phyloP scores from a whole-genome alignment of 2,113 vertebrate genomes.

The Oenanthe oenanthe region DNA sequence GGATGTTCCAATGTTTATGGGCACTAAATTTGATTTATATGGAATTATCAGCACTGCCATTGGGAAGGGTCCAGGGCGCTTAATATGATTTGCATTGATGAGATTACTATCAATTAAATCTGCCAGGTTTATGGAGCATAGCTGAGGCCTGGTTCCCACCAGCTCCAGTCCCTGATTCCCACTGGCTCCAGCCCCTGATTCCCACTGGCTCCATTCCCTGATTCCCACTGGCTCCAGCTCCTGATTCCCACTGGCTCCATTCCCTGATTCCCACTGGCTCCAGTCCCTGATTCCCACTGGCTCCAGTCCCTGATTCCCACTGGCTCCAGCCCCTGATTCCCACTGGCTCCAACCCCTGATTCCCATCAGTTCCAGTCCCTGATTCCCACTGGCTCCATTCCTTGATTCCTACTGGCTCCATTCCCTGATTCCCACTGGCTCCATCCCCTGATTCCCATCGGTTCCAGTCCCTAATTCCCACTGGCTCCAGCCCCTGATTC shows the following conservation, averaged over 20 bases:
- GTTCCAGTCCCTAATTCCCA: too few relatives aligned
- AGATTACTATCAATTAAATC: constrained; percentile 27
- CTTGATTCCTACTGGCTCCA: too few relatives aligned
- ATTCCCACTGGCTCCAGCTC: too few relatives aligned
- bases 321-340: not conserved
- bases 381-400: not conserved
- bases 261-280: not conserved
- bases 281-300: too few relatives aligned
- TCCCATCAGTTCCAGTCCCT: too few relatives aligned
- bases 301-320: not conserved
- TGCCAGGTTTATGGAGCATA: not conserved
- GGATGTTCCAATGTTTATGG: constrained; percentile 30
- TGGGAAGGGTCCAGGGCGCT: not conserved
- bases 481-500: not conserved
- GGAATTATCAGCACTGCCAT: not conserved
- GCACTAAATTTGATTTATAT: constrained; percentile 45
- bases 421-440: too few relatives aligned
- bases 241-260: not conserved
- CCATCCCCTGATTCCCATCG: not conserved
- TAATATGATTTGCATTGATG: constrained; percentile 31
- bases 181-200: rapidly evolving
- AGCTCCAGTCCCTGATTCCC: not conserved
- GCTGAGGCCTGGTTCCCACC: not conserved
- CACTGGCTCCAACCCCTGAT: too few relatives aligned
- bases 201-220: too few relatives aligned